phyloP scores from a whole-genome alignment of 1,140 invertebrate species.

The Diabrotica virgifera region DNA sequence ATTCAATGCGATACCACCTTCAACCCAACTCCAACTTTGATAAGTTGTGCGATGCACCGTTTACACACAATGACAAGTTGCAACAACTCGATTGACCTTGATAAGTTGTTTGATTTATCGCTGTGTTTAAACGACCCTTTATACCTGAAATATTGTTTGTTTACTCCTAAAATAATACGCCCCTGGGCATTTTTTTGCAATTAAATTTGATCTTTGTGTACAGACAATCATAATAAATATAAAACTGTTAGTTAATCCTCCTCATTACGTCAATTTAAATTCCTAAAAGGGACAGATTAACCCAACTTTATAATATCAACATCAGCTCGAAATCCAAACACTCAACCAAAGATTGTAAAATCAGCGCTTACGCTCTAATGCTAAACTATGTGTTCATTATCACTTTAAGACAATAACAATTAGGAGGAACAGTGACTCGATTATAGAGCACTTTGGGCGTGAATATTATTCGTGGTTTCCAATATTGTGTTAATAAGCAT shows the following conservation, averaged over 20 bases:
- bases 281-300: not conserved
- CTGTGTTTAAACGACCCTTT: too few relatives aligned
- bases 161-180: too few relatives aligned
- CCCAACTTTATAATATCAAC: too few relatives aligned
- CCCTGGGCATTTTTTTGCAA: too few relatives aligned
- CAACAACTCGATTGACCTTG: too few relatives aligned
- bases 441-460: slow-evolving; percentile 28
- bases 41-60: too few relatives aligned
- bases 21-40: too few relatives aligned
- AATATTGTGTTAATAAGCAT: slow-evolving; percentile 33
- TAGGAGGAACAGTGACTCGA: slow-evolving; percentile 26
- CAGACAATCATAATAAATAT: not conserved
- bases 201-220: too few relatives aligned
- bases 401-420: slow-evolving; percentile 35
- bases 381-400: slow-evolving; percentile 29
- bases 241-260: not conserved
- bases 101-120: too few relatives aligned
- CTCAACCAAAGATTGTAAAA: not conserved
- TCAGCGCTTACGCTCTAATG: not conserved
- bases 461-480: slow-evolving; percentile 37
- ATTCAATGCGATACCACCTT: too few relatives aligned
- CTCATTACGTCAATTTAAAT: slow-evolving; percentile 3
- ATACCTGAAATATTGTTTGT: too few relatives aligned
- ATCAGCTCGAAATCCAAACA: not conserved
- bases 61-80: too few relatives aligned